These are phyloP conservation scores for Campopleginae sp. DNA, from an alignment of 2,888 invertebrate species.

Conservation along the genomic window DNA sequence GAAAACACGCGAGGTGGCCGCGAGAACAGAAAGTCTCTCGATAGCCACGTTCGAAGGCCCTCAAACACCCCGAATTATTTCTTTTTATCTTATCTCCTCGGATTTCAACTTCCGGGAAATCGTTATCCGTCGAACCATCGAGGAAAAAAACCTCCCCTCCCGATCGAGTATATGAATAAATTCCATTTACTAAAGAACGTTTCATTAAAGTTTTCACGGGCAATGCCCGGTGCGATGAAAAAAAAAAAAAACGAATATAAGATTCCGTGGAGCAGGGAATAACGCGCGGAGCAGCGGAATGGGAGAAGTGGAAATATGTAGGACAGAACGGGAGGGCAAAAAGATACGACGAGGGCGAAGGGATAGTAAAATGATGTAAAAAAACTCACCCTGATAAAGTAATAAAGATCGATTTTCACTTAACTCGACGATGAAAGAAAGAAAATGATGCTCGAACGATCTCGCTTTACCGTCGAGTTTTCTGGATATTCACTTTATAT, in stretches of 20 bases:
- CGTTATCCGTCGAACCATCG: neutral
- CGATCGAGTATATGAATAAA: neutral
- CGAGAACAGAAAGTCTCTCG: neutral
- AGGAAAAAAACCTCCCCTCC: neutral
- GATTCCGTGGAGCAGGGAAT: neutral
- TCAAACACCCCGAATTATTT: neutral
- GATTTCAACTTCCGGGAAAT: neutral
- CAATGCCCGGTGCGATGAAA: neutral
- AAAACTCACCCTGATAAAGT: constrained; percentile 64
- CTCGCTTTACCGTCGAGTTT: constrained; percentile 35
- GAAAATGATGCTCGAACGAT: constrained; percentile 56
- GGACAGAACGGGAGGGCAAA: constrained; percentile 13
- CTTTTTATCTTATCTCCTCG: neutral
- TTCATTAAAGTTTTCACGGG: constrained; percentile 5
- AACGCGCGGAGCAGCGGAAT: constrained; percentile 3
- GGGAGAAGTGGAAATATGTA: constrained; percentile 16
- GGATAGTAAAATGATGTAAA: constrained; percentile 42
- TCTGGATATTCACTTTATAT: constrained; percentile 42
- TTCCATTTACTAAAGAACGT: neutral
- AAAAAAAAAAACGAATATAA: constrained; percentile 18
- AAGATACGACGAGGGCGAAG: constrained; percentile 12
- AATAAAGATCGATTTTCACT: constrained; percentile 70
- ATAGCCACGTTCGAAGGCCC: neutral
- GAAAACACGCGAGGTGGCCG: neutral
- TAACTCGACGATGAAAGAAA: constrained; percentile 57